Percentiles rank a stretch among this genome's conserved stretches.
Conservation (phyloP, 1,140 invertebrate genomes). For the Eubasilissa regina region DNA sequence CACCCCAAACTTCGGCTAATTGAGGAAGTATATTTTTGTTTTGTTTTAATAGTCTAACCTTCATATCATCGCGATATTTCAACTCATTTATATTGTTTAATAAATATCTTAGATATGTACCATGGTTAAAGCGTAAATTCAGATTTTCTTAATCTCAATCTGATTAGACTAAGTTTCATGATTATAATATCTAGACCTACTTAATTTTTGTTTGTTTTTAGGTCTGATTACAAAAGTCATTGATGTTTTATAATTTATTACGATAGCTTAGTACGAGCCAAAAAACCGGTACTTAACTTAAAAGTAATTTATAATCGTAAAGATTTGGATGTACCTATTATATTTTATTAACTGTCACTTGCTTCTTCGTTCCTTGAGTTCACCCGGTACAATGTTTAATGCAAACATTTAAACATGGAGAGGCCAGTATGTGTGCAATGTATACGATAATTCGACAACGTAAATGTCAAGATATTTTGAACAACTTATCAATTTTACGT, state of each 20-base stretch:
- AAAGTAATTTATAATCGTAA: neutral
- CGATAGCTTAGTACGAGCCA: conserved; percentile 9
- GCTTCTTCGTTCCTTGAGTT: conserved; percentile 3
- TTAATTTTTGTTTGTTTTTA: too few relatives aligned
- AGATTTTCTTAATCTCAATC: neutral
- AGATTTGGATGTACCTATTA: conserved; percentile 29
- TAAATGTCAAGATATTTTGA: conserved; percentile 48
- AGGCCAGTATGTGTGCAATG: conserved; percentile 59
- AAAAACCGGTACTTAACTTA: conserved; percentile 29
- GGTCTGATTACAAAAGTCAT: neutral
- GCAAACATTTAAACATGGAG: conserved; percentile 23
- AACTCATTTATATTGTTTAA: too few relatives aligned
- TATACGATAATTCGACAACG: conserved; percentile 58
- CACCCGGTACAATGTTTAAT: neutral
- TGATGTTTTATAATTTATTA: conserved; percentile 12
- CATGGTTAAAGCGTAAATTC: too few relatives aligned
- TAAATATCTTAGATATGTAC: too few relatives aligned
- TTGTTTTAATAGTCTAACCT: neutral
- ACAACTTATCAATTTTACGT: conserved; percentile 43
- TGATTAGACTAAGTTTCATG: too few relatives aligned
- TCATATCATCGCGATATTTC: neutral
- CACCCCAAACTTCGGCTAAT: neutral
- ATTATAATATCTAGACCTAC: too few relatives aligned
- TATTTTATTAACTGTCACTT: conserved; percentile 10
- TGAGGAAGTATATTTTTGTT: neutral